Conservation (phyloP, 1,140 invertebrate species). For the Zaprionus davidi region DNA sequence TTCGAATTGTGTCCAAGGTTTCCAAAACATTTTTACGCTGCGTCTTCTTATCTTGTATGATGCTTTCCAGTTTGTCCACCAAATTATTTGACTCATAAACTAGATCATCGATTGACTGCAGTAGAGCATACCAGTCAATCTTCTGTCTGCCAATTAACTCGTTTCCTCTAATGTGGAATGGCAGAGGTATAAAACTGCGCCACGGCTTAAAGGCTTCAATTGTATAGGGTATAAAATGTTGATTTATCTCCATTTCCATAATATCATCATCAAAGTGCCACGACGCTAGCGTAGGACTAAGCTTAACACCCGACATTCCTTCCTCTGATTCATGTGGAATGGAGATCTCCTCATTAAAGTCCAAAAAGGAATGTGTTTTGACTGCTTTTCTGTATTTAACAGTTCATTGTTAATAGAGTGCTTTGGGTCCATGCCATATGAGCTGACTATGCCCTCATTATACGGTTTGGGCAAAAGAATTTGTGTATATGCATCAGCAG, state of each 20-base stretch:
- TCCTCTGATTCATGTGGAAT: neutral
- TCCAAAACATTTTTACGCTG: conserved; percentile 21
- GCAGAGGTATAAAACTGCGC: conserved; percentile 67
- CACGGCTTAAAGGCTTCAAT: conserved; percentile 63
- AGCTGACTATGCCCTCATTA: conserved; percentile 31
- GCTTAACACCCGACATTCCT: neutral
- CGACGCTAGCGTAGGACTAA: conserved; percentile 64
- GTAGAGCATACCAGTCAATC: conserved; percentile 67
- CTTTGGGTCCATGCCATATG: conserved; percentile 32
- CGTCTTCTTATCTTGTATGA: conserved; percentile 53
- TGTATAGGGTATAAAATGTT: conserved; percentile 65
- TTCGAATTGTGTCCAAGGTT: conserved; percentile 30
- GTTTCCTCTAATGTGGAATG: conserved; percentile 51
- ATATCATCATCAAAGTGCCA: conserved; percentile 77
- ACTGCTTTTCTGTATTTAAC: conserved; percentile 35
- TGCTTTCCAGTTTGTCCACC: conserved; percentile 61
- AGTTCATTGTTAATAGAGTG: conserved; percentile 25
- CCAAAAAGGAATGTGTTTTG: conserved; percentile 39
- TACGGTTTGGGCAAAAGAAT: conserved; percentile 66
- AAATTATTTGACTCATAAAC: conserved; percentile 76
- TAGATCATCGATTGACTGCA: conserved; percentile 72
- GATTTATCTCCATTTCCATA: conserved; percentile 58
- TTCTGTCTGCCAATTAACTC: conserved; percentile 42
- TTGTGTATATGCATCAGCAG: conserved; percentile 65
- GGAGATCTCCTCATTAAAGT: conserved; percentile 8